phyloP scores from a whole-genome alignment of 2,888 invertebrate species.

The Heteromyza rotundicornis region DNA sequence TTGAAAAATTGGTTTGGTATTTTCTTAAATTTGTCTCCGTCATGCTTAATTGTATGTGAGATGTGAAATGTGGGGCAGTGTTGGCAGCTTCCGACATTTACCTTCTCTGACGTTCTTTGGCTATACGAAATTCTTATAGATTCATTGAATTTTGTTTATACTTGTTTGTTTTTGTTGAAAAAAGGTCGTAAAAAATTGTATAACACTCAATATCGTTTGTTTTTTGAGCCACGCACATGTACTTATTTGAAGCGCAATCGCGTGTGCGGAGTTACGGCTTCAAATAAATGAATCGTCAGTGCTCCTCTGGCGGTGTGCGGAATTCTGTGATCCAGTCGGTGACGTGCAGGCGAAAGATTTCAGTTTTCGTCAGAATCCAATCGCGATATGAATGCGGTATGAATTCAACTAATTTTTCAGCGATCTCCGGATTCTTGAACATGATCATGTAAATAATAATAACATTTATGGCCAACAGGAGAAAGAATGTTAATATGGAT shows the following conservation, averaged over 20 bases:
- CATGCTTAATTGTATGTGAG: no score
- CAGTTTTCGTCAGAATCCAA: constrained; percentile 57
- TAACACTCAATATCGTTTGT: no score
- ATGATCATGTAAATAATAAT: constrained; percentile 57
- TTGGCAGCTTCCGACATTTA: no score
- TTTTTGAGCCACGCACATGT: no score
- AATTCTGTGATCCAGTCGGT: constrained; percentile 59
- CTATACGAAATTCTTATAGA: no score
- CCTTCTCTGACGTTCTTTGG: no score
- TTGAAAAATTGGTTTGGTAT: constrained; percentile 31
- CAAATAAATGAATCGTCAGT: constrained; percentile 59
- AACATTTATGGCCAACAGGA: constrained; percentile 54
- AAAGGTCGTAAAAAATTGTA: no score
- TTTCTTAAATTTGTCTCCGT: no score
- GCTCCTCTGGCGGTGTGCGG: constrained; percentile 55
- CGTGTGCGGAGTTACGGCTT: constrained; percentile 53
- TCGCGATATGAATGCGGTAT: constrained; percentile 60
- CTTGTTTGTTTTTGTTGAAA: no score
- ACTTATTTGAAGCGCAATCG: no score
- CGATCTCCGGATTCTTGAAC: constrained; percentile 60
- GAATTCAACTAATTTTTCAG: constrained; percentile 54
- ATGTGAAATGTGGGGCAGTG: no score
- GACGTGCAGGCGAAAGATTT: constrained; percentile 56
- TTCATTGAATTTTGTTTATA: no score
- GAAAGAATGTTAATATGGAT: constrained; percentile 54